Base-by-base conservation (phyloP, 2,113 vertebrate genomes). In the Plecotus auritus region DNA sequence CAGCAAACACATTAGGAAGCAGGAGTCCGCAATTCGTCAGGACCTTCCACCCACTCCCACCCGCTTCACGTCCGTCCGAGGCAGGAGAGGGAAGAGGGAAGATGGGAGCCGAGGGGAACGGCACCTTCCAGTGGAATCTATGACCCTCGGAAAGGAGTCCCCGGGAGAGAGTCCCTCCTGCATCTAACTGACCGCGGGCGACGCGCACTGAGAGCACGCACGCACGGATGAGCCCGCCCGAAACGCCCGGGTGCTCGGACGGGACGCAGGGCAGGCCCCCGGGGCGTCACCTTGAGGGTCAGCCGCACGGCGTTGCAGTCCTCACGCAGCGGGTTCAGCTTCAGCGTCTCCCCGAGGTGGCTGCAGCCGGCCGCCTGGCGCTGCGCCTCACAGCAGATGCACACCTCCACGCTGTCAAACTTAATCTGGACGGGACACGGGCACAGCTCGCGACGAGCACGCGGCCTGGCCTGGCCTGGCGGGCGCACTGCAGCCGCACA, bases 331-430 rank as follows among this genome's bases (percentile, higher is more conserved):
- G 99, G 99, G 96, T 99, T 99, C 95, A 99, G 98, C 90, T 99
- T 99, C 98, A 99, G 98, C 0, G 99, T 99, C 98, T 99, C 99
- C 96, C 99, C 99, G 64, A 99, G 97, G 98, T 99, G 99, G 98
- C 99, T 99, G 98, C 99, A 99, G 98, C 99, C 99, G 3, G 99
- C 99, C 26, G 99, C 98, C 97, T 99, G 99, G 95, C 99, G 99
- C 97, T 99, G 99, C 51, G 99, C 98, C 97, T 99, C 99, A 61
- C 99, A 99, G 98, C 99, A 99, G 61, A 99, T 99, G 91, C 99
- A 99, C 97, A 99, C 99, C 80, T 99, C 99, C 77, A 99, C 99
- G 12, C 99, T 99, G 98, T 99, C 99, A 17, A 99, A 99, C 97
- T 99, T 99, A 73, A 99, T 99, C 99, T 99, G 51, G 95, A 96